Base-by-base conservation (phyloP, 2,888 invertebrate genomes). In the Pachydiplax longipennis region DNA sequence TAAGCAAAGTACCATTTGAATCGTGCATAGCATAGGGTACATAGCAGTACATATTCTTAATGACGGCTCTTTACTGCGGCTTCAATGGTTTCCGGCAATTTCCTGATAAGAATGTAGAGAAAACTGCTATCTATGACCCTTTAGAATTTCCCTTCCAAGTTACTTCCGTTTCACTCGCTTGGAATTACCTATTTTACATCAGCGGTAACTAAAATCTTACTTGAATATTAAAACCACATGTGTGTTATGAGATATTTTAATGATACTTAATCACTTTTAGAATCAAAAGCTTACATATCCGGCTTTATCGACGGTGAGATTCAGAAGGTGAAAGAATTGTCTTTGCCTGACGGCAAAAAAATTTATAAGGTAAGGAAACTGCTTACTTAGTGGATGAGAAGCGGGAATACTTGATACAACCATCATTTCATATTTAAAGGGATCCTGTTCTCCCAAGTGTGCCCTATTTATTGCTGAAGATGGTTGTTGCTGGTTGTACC, bases 401-500 rank as follows among this genome's bases (percentile, higher is more conserved):
- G 13, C 18, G 10, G 3, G 6, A 31, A 15, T 13, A 31, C 80
- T 1, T 22, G 8, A n/a, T n/a, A 10, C 15, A 31, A 80, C 0
- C 31, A 31, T 80, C 2, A 48, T n/a, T 22, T 53, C 4, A 5
- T 53, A 13, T 87, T 10, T 40, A 0, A 18, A 92, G 92, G 91
- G 91, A 40, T 91, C 92, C 73, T 91, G 91, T 90, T 91, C 91
- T 35, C 91, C 92, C 65, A 90, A 90, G 80, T 91, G 92, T 90
- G 82, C 91, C n/a, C 91, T 92, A 73, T 91, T 92, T 65, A 91
- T 92, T 44, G 91, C 92, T n/a, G 91, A 90, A 81, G 81, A 90
- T 91, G 92, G 92, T 2, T 90, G 92, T 35, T 92, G 92, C 90
- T 93, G 92, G 92, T 91, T 92, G 44, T 92, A 91, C 40, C 83